Conservation (phyloP, 2,888 invertebrate species). For the Cantharis rufa region DNA sequence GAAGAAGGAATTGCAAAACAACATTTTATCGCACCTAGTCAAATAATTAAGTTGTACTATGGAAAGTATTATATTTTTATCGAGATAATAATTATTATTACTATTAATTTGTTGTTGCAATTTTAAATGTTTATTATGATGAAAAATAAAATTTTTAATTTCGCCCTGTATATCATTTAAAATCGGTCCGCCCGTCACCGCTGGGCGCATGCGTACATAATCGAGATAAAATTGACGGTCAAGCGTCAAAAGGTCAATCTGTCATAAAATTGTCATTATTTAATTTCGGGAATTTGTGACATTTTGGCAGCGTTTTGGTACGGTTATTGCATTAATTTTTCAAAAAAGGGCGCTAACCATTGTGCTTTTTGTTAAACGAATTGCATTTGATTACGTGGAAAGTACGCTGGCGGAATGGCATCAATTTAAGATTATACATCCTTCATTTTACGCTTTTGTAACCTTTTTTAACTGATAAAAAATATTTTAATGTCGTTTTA, state of each 20-base stretch:
- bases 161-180: not conserved
- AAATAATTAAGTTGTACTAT: not conserved
- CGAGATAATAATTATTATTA: not conserved
- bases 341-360: not conserved
- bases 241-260: conserved; percentile 25
- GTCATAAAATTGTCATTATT: conserved; percentile 25
- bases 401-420: not conserved
- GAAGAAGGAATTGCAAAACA: not conserved
- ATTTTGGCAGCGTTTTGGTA: conserved; percentile 23
- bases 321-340: not conserved
- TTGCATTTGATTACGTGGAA: not conserved
- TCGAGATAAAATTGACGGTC: conserved; percentile 7
- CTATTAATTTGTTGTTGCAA: not conserved
- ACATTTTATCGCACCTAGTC: not conserved
- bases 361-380: not conserved
- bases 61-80: not conserved
- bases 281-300: conserved; percentile 22
- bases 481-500: not conserved
- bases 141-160: not conserved
- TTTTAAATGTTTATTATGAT: not conserved
- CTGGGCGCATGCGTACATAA: not conserved
- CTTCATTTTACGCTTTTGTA: not conserved
- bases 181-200: not conserved
- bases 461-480: not conserved
- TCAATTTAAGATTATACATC: not conserved